Evolutionary conservation across 2,888 invertebrate species (phyloP), one percentile per base, ranked within the genome.

Genomic region (Tigriopus californicus): DNA sequence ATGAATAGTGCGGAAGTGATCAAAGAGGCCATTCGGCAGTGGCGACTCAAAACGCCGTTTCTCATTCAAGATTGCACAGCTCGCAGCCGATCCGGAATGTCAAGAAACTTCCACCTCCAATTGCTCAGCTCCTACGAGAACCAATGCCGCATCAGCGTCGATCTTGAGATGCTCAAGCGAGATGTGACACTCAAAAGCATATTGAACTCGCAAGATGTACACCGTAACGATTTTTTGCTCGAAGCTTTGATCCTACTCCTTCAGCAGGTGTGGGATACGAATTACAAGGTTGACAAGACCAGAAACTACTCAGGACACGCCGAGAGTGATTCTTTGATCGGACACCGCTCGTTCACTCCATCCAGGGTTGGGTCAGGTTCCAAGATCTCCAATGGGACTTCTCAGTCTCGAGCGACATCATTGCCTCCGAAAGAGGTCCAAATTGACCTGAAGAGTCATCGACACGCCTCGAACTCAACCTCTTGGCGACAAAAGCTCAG

Each of bases 1-100:
- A 20, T 56, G 18, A 56, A 44, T 24, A 44, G 56, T 44, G 56
- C 56, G 12, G 56, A 44, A 24, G 56, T 56, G 18, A 4, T 56
- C 10, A n/a, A 44, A 20, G 22, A 46, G 15, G 42, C 56, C 18
- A 44, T 44, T 10, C 44, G 12, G 20, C 18, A 44, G 3, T 56
- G 56, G 56, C 41, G 25, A 1, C 56, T 4, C n/a, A 54, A 15
- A 15, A 22, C 20, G 13, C 13, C 20, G 20, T 18, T 18, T 20
- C 15, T 20, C 22, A 8, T 13, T 8, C 22, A 20, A 13, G 12
- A 15, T 20, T 20, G 20, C 49, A 20, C 49, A 22, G 49, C 49
- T 22, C 15, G 22, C 22, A 20, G 13, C 8, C 49, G 49, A 49
- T 46, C 42, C 8, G 56, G 24, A 1, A 20, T 44, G 15, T 41